phyloP scores from a whole-genome alignment of 2,888 invertebrate genomes.

The Macrosiphum euphorbiae region DNA sequence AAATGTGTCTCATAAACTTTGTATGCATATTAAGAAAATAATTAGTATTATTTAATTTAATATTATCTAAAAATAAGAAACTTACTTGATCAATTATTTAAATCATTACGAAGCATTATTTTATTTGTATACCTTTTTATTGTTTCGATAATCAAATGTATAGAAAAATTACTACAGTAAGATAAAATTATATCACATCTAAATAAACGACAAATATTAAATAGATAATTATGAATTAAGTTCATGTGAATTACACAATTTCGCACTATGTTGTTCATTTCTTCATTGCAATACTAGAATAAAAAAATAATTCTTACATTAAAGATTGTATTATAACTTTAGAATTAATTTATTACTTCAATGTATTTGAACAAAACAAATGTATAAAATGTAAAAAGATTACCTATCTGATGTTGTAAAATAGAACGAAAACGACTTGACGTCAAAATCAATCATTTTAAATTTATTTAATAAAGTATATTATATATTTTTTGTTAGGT shows the following conservation, averaged over 20 bases:
- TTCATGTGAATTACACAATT: not conserved
- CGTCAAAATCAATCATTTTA: not conserved
- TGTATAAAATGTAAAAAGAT: too few relatives aligned
- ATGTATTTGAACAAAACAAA: not conserved
- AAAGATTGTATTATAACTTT: not conserved
- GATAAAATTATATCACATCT: not conserved
- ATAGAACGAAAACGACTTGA: not conserved
- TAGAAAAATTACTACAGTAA: too few relatives aligned
- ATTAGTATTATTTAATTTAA: not conserved
- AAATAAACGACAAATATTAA: not conserved
- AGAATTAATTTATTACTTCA: not conserved
- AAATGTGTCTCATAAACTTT: not conserved
- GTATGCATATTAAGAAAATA: not conserved
- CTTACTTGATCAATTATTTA: not conserved
- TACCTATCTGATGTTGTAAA: not conserved
- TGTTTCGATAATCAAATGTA: fast-evolving
- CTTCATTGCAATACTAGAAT: not conserved
- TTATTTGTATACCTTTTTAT: not conserved
- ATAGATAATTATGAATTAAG: not conserved
- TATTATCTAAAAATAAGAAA: not conserved
- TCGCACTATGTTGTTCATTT: not conserved
- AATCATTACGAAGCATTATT: not conserved
- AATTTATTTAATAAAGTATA: not conserved
- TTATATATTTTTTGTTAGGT: not conserved
- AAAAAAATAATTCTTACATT: not conserved